Evolutionary conservation across 2,888 invertebrate species (phyloP), one percentile per base, ranked within the genome.

Genomic region (Macaria notata): DNA sequence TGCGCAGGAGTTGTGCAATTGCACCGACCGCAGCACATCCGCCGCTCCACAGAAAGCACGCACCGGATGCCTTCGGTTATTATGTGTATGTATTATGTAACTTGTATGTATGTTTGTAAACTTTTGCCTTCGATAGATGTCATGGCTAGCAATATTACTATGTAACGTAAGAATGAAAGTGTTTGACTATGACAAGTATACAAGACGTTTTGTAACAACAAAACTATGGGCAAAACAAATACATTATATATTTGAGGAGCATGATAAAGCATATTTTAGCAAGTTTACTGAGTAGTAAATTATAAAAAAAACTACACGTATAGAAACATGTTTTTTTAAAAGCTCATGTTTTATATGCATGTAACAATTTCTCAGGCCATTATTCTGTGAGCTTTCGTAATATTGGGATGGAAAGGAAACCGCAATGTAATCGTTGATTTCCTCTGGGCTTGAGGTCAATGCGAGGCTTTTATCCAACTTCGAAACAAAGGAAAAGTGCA

Each of bases 1-100:
- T 63, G 68, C 68, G 68, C 73, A 58, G 53, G 46, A 58, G 49
- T 88, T 86, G 86, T 87, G 88, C 89, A 89, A 89, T 88, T 87
- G 86, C 86, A 85, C 86, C 82, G 88, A 91, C 90, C 90, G 81
- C 89, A 91, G 89, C 88, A 88, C 88, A 87, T 89, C 89, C 90
- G 89, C 88, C 80, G 85, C 83, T 84, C 57, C 78, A 52, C 54
- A 62, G 61, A 64, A 62, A 64, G 62, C 70, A 52, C 72, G 70
- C 76, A 73, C 84, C 88, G 89, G 88, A 88, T 88, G 87, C 84
- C 78, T 45, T 79, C 46, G 42, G 7, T 36, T 36, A 7, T 36
- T 4, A 3, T 36, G 3, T 36, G 33, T 36, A 19, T 19, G 19
- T 19, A 19, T 19, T 1, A 19, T 38, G 38, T 1, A 8, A 38